These are phyloP conservation scores for Spheniscus humboldti DNA, from an alignment of 2,797 vertebrate genomes.

Conservation along the genomic window DNA sequence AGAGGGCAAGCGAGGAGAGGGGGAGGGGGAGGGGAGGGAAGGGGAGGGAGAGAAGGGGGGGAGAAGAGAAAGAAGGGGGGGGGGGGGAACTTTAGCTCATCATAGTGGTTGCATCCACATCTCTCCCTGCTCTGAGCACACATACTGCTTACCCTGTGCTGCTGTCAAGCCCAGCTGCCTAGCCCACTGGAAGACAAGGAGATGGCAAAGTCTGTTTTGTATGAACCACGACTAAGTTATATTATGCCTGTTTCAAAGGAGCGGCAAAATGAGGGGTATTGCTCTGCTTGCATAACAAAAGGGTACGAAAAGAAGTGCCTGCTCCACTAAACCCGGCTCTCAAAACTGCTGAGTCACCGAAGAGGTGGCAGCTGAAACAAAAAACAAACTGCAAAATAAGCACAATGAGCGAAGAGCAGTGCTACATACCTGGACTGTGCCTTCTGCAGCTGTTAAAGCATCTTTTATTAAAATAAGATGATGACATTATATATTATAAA, in stretches of 20 bases:
- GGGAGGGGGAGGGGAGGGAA: no score
- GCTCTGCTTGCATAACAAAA: conserved; percentile 25
- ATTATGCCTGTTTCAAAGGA: background rate
- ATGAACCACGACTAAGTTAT: background rate
- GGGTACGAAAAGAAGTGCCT: conserved; percentile 1
- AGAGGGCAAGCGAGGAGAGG: no score
- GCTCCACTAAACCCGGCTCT: background rate
- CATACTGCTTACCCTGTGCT: background rate
- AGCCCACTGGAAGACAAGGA: background rate
- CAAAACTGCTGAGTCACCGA: conserved; percentile 26
- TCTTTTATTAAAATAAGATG: background rate
- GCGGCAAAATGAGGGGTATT: background rate
- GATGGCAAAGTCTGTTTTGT: background rate
- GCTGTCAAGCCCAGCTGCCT: background rate
- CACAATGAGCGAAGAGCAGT: background rate
- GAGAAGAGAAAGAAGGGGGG: no score
- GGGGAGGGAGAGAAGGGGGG: no score
- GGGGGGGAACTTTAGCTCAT: background rate
- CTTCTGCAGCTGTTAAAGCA: background rate
- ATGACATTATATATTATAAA: background rate
- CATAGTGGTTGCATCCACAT: background rate
- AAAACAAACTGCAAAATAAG: conserved; percentile 18
- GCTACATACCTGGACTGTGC: background rate
- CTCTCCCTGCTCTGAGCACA: background rate
- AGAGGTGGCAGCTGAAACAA: conserved; percentile 45